Conservation (phyloP, 2,797 vertebrate species). For the Diplodus sargus region DNA sequence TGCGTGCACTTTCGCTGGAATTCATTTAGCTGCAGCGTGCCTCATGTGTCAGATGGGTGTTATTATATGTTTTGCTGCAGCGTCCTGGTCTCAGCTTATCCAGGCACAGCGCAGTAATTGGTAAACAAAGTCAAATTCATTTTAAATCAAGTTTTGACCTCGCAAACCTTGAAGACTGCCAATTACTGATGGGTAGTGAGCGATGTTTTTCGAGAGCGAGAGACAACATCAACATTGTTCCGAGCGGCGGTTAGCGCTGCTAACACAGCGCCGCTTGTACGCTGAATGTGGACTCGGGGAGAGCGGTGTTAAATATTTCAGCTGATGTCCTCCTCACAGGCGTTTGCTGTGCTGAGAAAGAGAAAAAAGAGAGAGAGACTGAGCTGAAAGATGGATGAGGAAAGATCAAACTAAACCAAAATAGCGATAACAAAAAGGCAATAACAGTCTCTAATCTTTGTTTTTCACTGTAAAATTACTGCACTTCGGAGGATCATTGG, state of each 20-base stretch:
- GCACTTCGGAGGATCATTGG: constrained; percentile 15
- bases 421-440: constrained; percentile 44
- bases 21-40: constrained; percentile 18
- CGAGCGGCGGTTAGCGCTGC: constrained; percentile 26
- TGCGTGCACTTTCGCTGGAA: not conserved
- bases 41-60: constrained; percentile 30
- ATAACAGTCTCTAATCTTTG: constrained; percentile 50
- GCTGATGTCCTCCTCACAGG: constrained; percentile 65
- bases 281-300: constrained; percentile 48
- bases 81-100: constrained; percentile 10
- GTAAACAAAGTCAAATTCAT: constrained; percentile 47
- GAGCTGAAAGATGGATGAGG: constrained; percentile 62
- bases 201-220: not conserved
- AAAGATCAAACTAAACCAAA: constrained; percentile 52
- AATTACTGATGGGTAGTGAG: constrained; percentile 43
- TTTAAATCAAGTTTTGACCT: constrained; percentile 50
- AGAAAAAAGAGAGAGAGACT: constrained; percentile 21
- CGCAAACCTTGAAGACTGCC: constrained; percentile 39
- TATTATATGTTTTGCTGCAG: constrained; percentile 11
- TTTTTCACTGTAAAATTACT: constrained; percentile 24
- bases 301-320: constrained; percentile 71
- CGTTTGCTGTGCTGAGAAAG: constrained; percentile 45
- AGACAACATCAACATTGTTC: constrained; percentile 43
- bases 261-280: constrained; percentile 21
- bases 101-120: constrained; percentile 25